Evolutionary conservation across 2,888 invertebrate genomes (phyloP).

Genomic region (Hypsopygia costalis): DNA sequence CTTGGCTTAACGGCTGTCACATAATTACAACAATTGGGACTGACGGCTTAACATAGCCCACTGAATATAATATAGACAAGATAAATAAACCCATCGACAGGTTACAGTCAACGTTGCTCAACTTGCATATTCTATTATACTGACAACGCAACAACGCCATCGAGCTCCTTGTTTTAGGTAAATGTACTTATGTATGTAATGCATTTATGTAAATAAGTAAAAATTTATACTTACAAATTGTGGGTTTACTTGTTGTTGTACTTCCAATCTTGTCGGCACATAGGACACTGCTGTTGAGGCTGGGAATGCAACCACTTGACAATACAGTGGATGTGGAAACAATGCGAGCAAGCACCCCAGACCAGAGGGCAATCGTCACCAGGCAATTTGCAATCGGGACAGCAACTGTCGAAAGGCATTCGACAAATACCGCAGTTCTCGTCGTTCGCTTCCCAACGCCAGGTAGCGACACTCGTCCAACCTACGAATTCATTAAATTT

Average conservation of each 20-base stretch:
- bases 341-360: slow-evolving; percentile 99
- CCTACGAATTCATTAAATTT: slow-evolving; percentile 65
- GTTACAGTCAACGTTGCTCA: too few species aligned
- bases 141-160: too few species aligned
- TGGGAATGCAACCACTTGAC: slow-evolving; percentile 99
- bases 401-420: slow-evolving; percentile 99
- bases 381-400: slow-evolving; percentile 97
- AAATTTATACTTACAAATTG: slow-evolving; percentile 20
- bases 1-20: too few species aligned
- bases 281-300: slow-evolving; percentile 93
- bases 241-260: slow-evolving; percentile 88
- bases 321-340: slow-evolving; percentile 99
- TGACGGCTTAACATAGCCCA: too few species aligned
- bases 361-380: slow-evolving; percentile 99
- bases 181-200: too few species aligned
- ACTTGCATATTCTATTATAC: too few species aligned
- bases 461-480: slow-evolving; percentile 98
- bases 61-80: too few species aligned
- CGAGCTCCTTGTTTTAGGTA: too few species aligned
- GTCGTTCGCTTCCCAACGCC: slow-evolving; percentile 99
- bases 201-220: too few species aligned
- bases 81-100: too few species aligned
- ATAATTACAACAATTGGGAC: too few species aligned
- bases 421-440: slow-evolving; percentile 99
- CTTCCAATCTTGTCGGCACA: slow-evolving; percentile 99